Base-by-base conservation (phyloP, 1,140 invertebrate species). In the Bombus difficillimus region DNA sequence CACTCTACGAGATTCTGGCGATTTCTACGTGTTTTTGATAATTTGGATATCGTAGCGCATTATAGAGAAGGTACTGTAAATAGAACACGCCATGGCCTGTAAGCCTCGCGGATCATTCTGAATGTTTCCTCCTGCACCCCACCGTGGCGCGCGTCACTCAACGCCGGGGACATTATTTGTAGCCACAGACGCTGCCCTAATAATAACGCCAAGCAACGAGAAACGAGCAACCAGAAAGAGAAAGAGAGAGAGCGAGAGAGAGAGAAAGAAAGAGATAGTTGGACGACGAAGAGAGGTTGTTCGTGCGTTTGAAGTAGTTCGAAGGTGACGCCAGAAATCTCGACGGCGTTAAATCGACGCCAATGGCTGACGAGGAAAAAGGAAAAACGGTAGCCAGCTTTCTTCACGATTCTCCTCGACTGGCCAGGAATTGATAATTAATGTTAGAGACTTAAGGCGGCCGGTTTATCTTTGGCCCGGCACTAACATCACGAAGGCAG, bases 391-490 rank as follows among this genome's bases (percentile, higher is more conserved):
- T 66, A 57, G 57, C 69, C n/a, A 37, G 43, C 28, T 86, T 78
- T 79, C 79, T 74, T 78, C 34, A 66, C 47, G 79, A 68, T 57
- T 66, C 64, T 43, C 22, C 66, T 47, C 73, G 64, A 18, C 64
- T 39, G 32, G 68, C 12, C 47, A 69, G 82, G 85, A 85, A 89
- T 90, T 81, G 89, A 86, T 91, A 90, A 91, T 92, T 92, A 92
- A 92, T 92, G 90, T 78, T 59, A 57, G 77, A 68, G 85, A 87
- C 79, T 88, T 87, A 88, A 87, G 62, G 69, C 84, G 72, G 72
- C 80, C 86, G 81, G 90, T 92, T 92, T 92, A 91, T 92, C 91
- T 92, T 87, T 91, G 77, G 74, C 75, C 39, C 74, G 59, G 84
- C 43, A 69, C 72, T 71, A 92, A 93, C 89, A 78, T 81, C 72